Evolutionary conservation across 1,140 invertebrate species (phyloP).

Genomic region (Aplysia californica): DNA sequence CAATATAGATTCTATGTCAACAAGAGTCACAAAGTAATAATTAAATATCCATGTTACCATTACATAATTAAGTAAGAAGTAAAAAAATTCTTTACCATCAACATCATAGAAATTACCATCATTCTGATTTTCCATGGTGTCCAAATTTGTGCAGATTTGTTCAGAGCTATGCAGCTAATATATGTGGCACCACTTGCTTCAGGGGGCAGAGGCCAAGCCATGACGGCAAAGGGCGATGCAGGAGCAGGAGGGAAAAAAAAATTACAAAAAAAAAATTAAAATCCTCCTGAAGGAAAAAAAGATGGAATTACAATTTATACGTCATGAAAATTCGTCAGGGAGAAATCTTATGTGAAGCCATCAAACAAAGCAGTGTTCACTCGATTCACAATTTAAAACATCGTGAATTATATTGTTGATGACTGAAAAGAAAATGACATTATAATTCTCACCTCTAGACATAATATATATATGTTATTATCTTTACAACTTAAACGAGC

Average conservation of each 20-base stretch:
- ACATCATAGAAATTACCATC: conserved; percentile 18
- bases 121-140: conserved; percentile 16
- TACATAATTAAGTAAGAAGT: background rate
- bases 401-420: background rate
- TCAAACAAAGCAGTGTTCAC: too few species aligned
- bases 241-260: background rate
- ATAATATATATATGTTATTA: too few species aligned
- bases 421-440: background rate
- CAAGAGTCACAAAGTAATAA: background rate
- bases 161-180: background rate
- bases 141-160: background rate
- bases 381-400: background rate
- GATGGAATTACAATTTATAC: background rate
- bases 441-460: background rate
- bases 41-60: background rate
- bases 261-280: conserved; percentile 25
- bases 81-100: conserved; percentile 9
- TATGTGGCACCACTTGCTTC: background rate
- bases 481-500: too few species aligned
- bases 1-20: background rate
- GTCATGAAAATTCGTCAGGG: background rate
- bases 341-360: background rate
- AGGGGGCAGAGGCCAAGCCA: background rate
- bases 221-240: background rate
- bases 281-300: conserved; percentile 29